Evolutionary conservation across 2,113 vertebrate species (phyloP).

Genomic region (Leptobrachium ailaonicum): DNA sequence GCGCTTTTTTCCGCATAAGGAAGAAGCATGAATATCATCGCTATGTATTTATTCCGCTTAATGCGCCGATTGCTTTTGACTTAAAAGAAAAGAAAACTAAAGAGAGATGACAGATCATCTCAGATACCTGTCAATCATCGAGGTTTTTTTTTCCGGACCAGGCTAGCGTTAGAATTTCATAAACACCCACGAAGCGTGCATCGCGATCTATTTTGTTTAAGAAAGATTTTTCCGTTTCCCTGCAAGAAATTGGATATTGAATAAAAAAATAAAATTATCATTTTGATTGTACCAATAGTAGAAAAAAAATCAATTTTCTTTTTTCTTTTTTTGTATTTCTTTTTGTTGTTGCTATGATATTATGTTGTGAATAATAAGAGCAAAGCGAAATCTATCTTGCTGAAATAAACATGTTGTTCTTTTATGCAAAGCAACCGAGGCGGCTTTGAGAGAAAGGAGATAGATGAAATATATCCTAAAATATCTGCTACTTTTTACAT

Average conservation of each 20-base stretch:
- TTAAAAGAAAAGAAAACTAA: constrained; percentile 5
- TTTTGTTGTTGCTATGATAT: constrained; percentile 34
- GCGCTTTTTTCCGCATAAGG: background rate
- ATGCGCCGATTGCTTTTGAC: constrained; percentile 29
- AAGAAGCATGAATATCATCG: background rate
- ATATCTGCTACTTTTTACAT: too few relatives aligned
- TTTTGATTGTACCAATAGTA: constrained; percentile 54
- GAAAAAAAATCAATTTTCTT: constrained; percentile 51
- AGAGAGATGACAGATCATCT: constrained; percentile 17
- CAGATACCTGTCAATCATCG: constrained; percentile 38
- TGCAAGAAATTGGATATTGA: constrained; percentile 50
- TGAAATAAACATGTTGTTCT: constrained; percentile 37
- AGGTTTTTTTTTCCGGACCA: constrained; percentile 4
- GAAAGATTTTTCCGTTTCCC: background rate
- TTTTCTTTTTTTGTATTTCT: constrained; percentile 41
- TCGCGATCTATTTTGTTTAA: constrained; percentile 41
- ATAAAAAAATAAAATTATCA: constrained; percentile 51
- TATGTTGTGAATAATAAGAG: constrained; percentile 43
- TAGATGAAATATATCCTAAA: too few relatives aligned
- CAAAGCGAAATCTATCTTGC: constrained; percentile 50
- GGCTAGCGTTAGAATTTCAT: constrained; percentile 19
- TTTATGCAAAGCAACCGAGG: background rate
- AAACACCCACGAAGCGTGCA: constrained; percentile 29
- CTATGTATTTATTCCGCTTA: background rate
- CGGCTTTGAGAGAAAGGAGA: too few relatives aligned